Conservation (phyloP, 2,797 vertebrate species). For the Neostethus bicornis region DNA sequence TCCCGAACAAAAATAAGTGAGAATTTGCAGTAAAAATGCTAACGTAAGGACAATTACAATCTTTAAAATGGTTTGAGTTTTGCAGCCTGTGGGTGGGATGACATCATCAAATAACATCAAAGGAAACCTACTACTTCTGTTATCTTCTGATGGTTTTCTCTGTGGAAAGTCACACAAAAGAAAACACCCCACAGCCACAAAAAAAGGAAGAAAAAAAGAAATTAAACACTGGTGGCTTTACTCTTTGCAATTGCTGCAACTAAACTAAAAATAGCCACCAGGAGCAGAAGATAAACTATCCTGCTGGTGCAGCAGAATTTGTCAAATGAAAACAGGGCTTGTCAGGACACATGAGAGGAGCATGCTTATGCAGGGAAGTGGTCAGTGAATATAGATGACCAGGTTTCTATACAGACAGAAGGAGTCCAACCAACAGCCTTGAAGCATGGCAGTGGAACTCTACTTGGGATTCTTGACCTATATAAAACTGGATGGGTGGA, state of each 20-base stretch:
- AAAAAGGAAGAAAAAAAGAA: too few relatives aligned
- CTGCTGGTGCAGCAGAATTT: slow-evolving; percentile 24
- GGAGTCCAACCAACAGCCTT: slow-evolving; percentile 25
- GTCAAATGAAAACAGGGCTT: slow-evolving; percentile 8
- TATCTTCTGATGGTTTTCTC: slow-evolving; percentile 27
- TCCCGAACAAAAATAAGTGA: not conserved
- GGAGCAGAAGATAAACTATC: slow-evolving; percentile 14
- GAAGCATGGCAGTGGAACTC: slow-evolving; percentile 46
- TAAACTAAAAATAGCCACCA: slow-evolving; percentile 34
- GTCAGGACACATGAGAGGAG: slow-evolving; percentile 19
- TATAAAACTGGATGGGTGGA: slow-evolving; percentile 64
- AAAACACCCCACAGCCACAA: slow-evolving; percentile 53
- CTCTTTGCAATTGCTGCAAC: slow-evolving; percentile 28
- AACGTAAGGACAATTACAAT: slow-evolving; percentile 18
- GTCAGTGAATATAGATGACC: slow-evolving; percentile 26
- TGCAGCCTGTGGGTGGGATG: slow-evolving; percentile 30
- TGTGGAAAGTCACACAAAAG: slow-evolving; percentile 29
- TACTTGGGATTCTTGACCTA: slow-evolving; percentile 75
- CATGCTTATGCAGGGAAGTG: slow-evolving; percentile 15
- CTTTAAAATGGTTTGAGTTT: slow-evolving; percentile 28
- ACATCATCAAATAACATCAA: slow-evolving; percentile 56
- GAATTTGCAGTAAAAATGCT: slow-evolving; percentile 2
- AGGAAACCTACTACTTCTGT: slow-evolving; percentile 30
- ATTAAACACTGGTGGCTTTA: slow-evolving; percentile 37
- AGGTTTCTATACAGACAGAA: slow-evolving; percentile 31